Base-by-base conservation (phyloP, 1,140 invertebrate species). In the Habropoda laboriosa region DNA sequence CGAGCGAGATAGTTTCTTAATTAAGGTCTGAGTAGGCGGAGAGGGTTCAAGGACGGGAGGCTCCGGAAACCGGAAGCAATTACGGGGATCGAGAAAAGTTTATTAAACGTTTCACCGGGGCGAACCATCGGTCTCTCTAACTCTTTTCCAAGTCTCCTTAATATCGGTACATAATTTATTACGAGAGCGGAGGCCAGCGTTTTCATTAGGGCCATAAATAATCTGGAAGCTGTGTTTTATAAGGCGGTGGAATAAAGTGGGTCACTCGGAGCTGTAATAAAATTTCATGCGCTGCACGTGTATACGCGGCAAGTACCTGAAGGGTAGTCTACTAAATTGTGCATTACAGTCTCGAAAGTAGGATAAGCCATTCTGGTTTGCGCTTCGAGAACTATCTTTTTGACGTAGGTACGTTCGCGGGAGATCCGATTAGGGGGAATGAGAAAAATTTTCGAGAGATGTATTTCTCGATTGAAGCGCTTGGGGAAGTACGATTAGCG, bases 1-100 rank as follows among this genome's bases (percentile, higher is more conserved):
- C 85, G 82, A 63, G 55, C 83, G 78, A 87, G 86, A 90, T 88
- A 84, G 81, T 85, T 91, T 89, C 89, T 90, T 91, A 91, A 91
- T 91, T 90, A 90, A 91, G 87, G 85, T 73, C 78, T 30, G 85
- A 66, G 64, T 81, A 76, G 85, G 66, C 57, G 40, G 53, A 32
- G 13, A 27, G 51, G 53, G 80, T 86, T 86, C 80, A 86, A 86
- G 83, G 85, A 51, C 79, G 57, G n/a, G n/a, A 68, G 38, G 12
- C 81, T 64, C 30, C 49, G 32, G 61, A 75, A 82, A 82, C 70
- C 84, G 83, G 83, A 86, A 86, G 83, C 74, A 82, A 86, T 86
- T 82, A 79, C 60, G 40, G 21, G 51, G 70, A 60, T 83, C 24
- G 60, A 30, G 58, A 84, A 82, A 66, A 76, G 76, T 83, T 78